phyloP scores from a whole-genome alignment of 2,797 vertebrate species.

The Chrosomus eos region DNA sequence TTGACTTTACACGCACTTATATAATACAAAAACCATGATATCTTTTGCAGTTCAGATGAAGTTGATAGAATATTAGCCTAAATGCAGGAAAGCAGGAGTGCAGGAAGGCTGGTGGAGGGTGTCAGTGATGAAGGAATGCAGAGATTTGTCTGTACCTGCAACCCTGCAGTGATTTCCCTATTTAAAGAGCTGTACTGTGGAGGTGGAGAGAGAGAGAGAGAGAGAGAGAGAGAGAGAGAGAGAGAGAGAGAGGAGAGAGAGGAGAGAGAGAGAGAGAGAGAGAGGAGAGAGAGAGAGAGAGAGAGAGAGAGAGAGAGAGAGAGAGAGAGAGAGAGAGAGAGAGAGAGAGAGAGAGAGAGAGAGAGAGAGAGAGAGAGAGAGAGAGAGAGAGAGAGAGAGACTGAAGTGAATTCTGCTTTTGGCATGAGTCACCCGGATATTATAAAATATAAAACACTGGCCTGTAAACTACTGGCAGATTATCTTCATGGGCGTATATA shows the following conservation, averaged over 20 bases:
- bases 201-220: constrained; percentile 18
- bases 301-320: constrained; percentile 8
- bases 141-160: constrained; percentile 65
- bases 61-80: not conserved
- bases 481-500: not conserved
- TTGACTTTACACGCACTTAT: not conserved
- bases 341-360: constrained; percentile 46
- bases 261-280: constrained; percentile 45
- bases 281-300: constrained; percentile 48
- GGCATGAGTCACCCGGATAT: constrained; percentile 3
- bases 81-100: not conserved
- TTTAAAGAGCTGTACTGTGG: not conserved
- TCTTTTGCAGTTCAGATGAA: not conserved
- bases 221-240: constrained; percentile 55
- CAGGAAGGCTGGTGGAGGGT: constrained; percentile 8
- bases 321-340: constrained; percentile 55
- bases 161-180: constrained; percentile 40
- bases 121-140: constrained; percentile 60
- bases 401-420: no score
- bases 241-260: not conserved
- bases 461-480: not conserved
- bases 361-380: not conserved
- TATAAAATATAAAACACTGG: not conserved
- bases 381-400: no score
- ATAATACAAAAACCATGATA: not conserved